A percentile compares a stretch with the other conserved stretches of the same genome.
Evolutionary conservation across 2,113 vertebrate genomes (phyloP).

Genomic region (Onychostoma macrolepis): DNA sequence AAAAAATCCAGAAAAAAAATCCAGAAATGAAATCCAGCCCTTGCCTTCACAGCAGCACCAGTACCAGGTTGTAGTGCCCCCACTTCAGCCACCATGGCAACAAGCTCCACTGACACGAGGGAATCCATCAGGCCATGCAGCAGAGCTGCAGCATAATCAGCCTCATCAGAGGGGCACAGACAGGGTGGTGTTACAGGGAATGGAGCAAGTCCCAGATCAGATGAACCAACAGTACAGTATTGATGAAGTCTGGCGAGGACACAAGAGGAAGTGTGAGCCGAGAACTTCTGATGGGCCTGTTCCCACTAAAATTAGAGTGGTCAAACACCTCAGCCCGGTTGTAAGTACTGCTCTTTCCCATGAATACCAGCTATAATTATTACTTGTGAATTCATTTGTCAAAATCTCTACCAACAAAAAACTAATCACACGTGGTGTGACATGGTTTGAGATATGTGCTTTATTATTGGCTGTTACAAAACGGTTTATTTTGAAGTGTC

Average conservation of each 20-base stretch:
- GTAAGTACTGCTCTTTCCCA: constrained; percentile 69
- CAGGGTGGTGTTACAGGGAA: background rate
- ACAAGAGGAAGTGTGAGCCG: background rate
- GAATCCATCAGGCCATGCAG: background rate
- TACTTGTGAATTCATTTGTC: background rate
- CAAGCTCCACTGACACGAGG: background rate
- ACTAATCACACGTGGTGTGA: background rate
- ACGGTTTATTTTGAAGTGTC: background rate
- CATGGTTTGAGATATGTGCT: background rate
- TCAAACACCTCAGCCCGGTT: constrained; percentile 78
- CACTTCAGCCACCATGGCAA: constrained; percentile 4
- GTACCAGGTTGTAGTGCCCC: background rate
- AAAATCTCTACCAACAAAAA: background rate
- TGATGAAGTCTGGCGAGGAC: background rate
- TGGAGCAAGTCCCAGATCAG: constrained; percentile 50
- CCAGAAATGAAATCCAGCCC: background rate
- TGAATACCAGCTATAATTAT: background rate
- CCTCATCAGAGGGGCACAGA: background rate
- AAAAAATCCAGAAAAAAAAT: too few species aligned
- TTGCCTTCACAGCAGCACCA: background rate
- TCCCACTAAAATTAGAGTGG: constrained; percentile 81
- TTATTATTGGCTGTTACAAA: background rate
- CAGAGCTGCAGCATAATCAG: background rate
- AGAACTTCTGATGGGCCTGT: constrained; percentile 56
- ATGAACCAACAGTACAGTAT: constrained; percentile 55